phyloP scores from a whole-genome alignment of 2,888 invertebrate genomes.

The Eurois occulta region DNA sequence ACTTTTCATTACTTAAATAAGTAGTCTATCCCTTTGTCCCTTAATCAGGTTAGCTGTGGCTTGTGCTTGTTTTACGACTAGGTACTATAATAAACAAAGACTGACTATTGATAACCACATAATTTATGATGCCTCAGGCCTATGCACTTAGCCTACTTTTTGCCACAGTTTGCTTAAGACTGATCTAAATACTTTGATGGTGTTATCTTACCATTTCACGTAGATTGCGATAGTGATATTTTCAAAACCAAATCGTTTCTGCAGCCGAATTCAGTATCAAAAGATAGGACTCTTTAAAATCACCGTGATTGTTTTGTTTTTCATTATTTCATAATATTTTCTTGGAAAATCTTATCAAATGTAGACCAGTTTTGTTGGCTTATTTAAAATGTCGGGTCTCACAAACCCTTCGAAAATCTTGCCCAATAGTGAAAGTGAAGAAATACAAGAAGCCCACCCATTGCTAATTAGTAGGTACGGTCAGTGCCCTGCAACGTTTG shows the following conservation, averaged over 20 bases:
- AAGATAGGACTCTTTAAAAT: not conserved
- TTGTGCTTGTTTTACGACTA: not conserved
- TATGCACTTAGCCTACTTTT: slow-evolving; percentile 2
- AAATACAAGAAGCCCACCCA: not conserved
- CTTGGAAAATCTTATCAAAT: not conserved
- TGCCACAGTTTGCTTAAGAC: slow-evolving; percentile 8
- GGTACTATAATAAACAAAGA: not conserved
- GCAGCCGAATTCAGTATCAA: not conserved
- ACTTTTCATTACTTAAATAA: not conserved
- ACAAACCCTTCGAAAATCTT: not conserved
- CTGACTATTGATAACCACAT: too few relatives aligned
- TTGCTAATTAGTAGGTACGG: not conserved
- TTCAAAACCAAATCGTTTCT: not conserved
- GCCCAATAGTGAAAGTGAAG: too few relatives aligned
- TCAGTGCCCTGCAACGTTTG: not conserved
- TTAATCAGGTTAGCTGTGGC: not conserved
- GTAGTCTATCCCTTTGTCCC: not conserved
- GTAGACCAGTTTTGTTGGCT: not conserved
- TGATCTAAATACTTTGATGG: slow-evolving; percentile 27
- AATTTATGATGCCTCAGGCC: not conserved
- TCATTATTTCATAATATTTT: not conserved
- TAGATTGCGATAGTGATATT: slow-evolving; percentile 15
- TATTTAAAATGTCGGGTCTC: not conserved
- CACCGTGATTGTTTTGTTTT: slow-evolving; percentile 1
- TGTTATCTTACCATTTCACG: slow-evolving; percentile 13